Evolutionary conservation across 2,888 invertebrate genomes (phyloP).

Genomic region (Calameuta pallipes): DNA sequence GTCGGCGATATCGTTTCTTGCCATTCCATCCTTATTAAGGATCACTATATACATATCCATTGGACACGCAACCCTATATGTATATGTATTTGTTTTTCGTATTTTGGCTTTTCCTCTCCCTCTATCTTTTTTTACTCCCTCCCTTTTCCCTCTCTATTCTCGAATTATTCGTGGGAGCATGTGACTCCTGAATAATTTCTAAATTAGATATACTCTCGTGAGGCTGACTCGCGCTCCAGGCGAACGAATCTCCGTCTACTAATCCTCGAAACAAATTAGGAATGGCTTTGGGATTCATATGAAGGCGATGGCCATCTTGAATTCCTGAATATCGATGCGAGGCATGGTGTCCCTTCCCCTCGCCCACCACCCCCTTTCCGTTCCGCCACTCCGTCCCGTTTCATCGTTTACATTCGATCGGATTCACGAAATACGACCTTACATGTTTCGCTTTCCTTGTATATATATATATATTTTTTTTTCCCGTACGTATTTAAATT

Average conservation of each 20-base stretch:
- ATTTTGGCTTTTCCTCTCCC: constrained; percentile 4
- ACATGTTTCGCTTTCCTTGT: neutral
- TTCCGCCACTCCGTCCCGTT: neutral
- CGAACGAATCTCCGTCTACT: neutral
- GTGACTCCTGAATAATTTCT: neutral
- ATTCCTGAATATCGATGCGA: neutral
- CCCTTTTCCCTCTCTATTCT: constrained; percentile 4
- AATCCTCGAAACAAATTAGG: constrained; percentile 24
- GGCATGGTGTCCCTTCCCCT: neutral
- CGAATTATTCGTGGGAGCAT: neutral
- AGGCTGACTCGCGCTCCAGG: neutral
- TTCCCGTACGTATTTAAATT: neutral
- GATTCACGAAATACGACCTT: neutral
- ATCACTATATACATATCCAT: neutral
- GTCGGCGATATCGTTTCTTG: neutral
- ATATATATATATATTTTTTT: neutral
- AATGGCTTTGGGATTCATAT: constrained; percentile 16
- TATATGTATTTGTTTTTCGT: neutral
- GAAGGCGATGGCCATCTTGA: neutral
- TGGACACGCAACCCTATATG: neutral
- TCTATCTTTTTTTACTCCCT: neutral
- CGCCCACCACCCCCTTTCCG: neutral
- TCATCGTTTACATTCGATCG: neutral
- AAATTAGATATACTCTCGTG: neutral
- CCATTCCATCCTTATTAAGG: neutral